These are phyloP conservation scores for Drosophila tanythrix DNA, from an alignment of 2,888 invertebrate species.

Conservation along the genomic window DNA sequence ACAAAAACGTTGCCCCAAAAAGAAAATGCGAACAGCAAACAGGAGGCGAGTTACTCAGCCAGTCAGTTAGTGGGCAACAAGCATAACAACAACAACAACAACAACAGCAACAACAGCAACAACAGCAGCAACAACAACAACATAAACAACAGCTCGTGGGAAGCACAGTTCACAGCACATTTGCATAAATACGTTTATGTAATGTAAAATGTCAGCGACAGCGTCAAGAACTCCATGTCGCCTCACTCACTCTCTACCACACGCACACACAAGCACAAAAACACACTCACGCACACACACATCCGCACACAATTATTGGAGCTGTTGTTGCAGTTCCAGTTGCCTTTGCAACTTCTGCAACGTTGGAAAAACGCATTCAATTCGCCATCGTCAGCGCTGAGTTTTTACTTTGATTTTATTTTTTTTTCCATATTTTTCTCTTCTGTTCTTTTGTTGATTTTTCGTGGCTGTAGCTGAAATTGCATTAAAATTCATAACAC, in stretches of 20 bases:
- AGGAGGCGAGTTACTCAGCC: constrained; percentile 49
- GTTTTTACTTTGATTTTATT: constrained; percentile 15
- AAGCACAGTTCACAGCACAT: constrained; percentile 68
- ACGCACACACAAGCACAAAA: neutral
- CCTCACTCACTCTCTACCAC: constrained; percentile 11
- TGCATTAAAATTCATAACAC: constrained; percentile 79
- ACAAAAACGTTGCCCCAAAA: constrained; percentile 41
- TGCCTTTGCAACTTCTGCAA: constrained; percentile 45
- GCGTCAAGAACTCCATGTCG: constrained; percentile 59
- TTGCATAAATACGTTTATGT: constrained; percentile 80
- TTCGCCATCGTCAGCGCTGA: constrained; percentile 41
- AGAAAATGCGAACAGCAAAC: constrained; percentile 6
- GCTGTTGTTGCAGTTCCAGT: constrained; percentile 22
- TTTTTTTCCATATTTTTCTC: constrained; percentile 8
- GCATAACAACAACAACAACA: constrained; percentile 32
- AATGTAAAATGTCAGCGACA: constrained; percentile 79
- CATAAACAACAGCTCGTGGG: constrained; percentile 42
- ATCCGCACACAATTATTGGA: constrained; percentile 1
- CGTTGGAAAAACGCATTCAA: constrained; percentile 56
- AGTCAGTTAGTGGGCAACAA: constrained; percentile 61
- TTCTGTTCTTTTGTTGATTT: constrained; percentile 11
- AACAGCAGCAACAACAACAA: constrained; percentile 22
- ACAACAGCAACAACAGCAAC: neutral
- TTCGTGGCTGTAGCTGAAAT: constrained; percentile 28
- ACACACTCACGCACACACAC: constrained; percentile 4